Evolutionary conservation across 2,797 vertebrate species (phyloP).

Genomic region (Muraenolepis orangiensis): DNA sequence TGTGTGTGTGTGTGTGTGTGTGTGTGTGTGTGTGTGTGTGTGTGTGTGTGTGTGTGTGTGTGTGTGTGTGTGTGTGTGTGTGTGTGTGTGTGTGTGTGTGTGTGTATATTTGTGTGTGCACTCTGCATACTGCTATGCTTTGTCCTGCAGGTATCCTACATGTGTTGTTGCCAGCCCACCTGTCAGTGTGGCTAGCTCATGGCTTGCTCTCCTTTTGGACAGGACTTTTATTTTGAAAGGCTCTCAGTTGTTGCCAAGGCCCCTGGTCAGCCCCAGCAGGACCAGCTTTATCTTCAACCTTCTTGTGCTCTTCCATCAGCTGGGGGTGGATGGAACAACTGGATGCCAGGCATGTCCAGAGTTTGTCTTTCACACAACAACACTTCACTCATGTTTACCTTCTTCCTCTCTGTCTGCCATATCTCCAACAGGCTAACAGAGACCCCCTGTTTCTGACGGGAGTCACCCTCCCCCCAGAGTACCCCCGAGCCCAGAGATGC

Average conservation of each 20-base stretch:
- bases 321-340: constrained; percentile 14
- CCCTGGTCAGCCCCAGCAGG: constrained; percentile 45
- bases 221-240: constrained; percentile 24
- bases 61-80: constrained; percentile 1
- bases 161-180: constrained; percentile 41
- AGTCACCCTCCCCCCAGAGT: constrained; percentile 89
- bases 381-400: constrained; percentile 28
- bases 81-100: background rate
- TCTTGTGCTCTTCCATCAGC: constrained; percentile 32
- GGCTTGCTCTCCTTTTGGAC: constrained; percentile 23
- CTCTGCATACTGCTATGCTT: constrained; percentile 18
- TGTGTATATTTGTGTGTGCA: background rate
- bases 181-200: constrained; percentile 40
- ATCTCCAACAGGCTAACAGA: constrained; percentile 84
- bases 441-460: constrained; percentile 95
- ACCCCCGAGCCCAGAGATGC: constrained; percentile 86
- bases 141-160: constrained; percentile 34
- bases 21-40: background rate
- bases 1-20: background rate
- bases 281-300: constrained; percentile 37
- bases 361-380: constrained; percentile 51
- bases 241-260: constrained; percentile 42
- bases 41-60: constrained; percentile 5
- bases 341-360: too few relatives aligned
- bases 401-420: constrained; percentile 38